Conservation (phyloP, 2,797 vertebrate species). For the Lates japonicus region DNA sequence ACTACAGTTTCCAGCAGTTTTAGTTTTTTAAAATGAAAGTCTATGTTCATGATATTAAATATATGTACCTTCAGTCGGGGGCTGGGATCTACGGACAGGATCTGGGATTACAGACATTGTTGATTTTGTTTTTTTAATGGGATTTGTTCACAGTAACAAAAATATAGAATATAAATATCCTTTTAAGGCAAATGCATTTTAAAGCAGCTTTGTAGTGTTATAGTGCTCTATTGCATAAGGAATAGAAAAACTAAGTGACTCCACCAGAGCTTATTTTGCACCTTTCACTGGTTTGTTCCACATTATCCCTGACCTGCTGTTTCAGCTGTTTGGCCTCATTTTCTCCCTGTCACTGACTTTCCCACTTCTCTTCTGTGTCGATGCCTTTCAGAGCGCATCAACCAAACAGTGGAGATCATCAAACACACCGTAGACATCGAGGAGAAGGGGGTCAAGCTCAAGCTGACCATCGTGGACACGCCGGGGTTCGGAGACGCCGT, state of each 20-base stretch:
- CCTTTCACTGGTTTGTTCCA: not conserved
- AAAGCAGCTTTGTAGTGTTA: not conserved
- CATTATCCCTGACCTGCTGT: not conserved
- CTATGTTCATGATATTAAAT: not conserved
- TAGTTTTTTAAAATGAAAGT: not conserved
- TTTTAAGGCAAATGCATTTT: not conserved
- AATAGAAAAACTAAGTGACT: not conserved
- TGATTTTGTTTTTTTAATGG: not conserved
- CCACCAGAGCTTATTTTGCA: not conserved
- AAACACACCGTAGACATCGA: conserved; percentile 99
- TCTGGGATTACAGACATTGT: not conserved
- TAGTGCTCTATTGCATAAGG: not conserved
- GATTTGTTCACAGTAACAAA: not conserved
- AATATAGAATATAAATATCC: not conserved
- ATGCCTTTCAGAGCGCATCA: conserved; percentile 91
- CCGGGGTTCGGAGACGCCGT: conserved; percentile 98
- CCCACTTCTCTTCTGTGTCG: not conserved
- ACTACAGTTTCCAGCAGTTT: not conserved
- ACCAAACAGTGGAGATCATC: conserved; percentile 96
- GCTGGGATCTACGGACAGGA: not conserved
- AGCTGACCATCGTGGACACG: conserved; percentile 98
- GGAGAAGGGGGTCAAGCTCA: conserved; percentile 98
- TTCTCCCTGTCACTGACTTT: not conserved
- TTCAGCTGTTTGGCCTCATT: not conserved
- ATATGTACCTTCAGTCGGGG: not conserved